phyloP scores from a whole-genome alignment of 30 jellyfish, hydroid and myxozoan genomes.

The Aurelia sp. region DNA sequence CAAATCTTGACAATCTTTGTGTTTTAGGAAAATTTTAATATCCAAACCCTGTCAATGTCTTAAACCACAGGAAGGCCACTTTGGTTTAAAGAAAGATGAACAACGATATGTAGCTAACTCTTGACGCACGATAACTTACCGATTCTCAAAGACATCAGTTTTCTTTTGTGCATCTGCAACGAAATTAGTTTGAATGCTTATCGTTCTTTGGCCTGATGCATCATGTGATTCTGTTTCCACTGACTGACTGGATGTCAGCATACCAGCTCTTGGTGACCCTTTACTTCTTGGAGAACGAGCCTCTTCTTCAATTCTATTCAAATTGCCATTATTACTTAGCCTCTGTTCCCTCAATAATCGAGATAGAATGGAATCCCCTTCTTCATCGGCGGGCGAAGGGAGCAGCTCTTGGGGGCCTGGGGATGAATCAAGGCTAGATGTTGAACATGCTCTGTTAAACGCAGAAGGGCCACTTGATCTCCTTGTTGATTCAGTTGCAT shows the following conservation, averaged over 20 bases:
- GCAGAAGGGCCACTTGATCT: constrained; percentile 63
- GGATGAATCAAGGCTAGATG: constrained; percentile 67
- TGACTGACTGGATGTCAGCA: constrained; percentile 18
- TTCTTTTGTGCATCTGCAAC: constrained; percentile 21
- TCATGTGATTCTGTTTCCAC: constrained; percentile 11
- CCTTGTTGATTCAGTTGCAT: constrained; percentile 36
- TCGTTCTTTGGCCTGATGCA: constrained; percentile 15
- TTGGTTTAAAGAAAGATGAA: no score
- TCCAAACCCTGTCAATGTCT: no score
- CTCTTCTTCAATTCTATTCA: constrained; percentile 85
- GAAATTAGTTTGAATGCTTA: constrained; percentile 52
- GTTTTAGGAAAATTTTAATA: no score
- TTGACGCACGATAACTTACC: constrained; percentile 9
- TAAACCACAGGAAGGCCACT: no score
- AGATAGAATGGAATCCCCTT: constrained; percentile 76
- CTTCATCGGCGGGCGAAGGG: constrained; percentile 51
- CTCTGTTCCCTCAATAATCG: constrained; percentile 86
- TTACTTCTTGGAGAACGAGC: constrained; percentile 67
- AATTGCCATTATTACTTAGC: constrained; percentile 44
- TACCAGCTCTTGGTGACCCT: constrained; percentile 50
- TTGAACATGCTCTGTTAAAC: constrained; percentile 62
- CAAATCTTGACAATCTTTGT: no score
- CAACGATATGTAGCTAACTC: background rate
- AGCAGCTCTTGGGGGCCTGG: constrained; percentile 47
- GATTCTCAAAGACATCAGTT: constrained; percentile 23